Percentiles rank a stretch among this genome's conserved stretches.
Conservation (phyloP, 2,797 vertebrate genomes). For the Danio aesculapii region DNA sequence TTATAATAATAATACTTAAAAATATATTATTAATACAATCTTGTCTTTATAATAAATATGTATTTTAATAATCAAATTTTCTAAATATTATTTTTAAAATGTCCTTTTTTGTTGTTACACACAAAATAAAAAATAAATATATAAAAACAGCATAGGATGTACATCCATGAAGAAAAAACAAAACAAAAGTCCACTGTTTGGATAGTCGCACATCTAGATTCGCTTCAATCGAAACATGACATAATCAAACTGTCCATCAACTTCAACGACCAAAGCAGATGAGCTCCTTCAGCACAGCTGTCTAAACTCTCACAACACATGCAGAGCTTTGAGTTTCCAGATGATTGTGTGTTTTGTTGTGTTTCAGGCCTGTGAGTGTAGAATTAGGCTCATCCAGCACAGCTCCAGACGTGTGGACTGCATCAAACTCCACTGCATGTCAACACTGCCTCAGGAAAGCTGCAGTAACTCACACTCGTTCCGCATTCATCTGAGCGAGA, state of each 20-base stretch:
- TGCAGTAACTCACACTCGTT: conserved; percentile 20
- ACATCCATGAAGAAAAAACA: background rate
- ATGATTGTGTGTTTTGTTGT: background rate
- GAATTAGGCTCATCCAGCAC: background rate
- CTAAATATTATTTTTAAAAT: background rate
- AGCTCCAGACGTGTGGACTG: conserved; percentile 5
- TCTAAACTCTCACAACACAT: background rate
- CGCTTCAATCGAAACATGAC: background rate
- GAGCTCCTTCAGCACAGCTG: background rate
- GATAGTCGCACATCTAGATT: background rate
- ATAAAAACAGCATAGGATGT: no score
- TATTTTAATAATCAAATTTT: background rate
- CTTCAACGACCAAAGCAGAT: background rate
- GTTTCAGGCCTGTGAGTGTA: background rate
- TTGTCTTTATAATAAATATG: background rate
- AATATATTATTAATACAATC: background rate
- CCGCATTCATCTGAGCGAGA: background rate
- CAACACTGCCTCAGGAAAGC: background rate
- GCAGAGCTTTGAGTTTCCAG: background rate
- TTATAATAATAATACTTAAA: background rate
- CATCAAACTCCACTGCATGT: background rate
- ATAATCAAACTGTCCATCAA: background rate
- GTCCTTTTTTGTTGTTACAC: no score
- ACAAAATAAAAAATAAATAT: background rate
- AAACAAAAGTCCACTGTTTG: no score